phyloP scores from a whole-genome alignment of 2,888 invertebrate genomes.

The Heliconius erato region DNA sequence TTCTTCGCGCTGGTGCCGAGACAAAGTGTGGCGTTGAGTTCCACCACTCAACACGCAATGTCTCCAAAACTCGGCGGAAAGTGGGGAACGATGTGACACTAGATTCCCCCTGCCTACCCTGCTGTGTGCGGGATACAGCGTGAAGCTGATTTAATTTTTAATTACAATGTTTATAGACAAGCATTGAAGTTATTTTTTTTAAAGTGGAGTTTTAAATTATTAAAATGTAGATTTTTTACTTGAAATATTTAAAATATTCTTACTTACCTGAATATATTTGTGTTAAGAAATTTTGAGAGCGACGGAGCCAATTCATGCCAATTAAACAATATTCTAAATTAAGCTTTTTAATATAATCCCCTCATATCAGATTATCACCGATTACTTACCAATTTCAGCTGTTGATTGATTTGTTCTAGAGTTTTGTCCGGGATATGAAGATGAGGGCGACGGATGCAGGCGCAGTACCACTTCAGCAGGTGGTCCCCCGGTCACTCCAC shows the following conservation, averaged over 20 bases:
- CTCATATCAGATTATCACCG: not conserved
- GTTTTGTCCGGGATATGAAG: slow-evolving; percentile 56
- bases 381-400: slow-evolving; percentile 59
- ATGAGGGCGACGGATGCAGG: slow-evolving; percentile 70
- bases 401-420: slow-evolving; percentile 55
- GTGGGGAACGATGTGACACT: too few relatives aligned
- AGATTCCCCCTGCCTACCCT: too few relatives aligned
- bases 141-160: too few relatives aligned
- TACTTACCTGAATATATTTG: slow-evolving; percentile 8
- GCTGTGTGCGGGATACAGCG: too few relatives aligned
- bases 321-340: not conserved
- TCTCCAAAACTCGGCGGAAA: too few relatives aligned
- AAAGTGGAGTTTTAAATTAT: too few relatives aligned
- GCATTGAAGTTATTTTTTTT: too few relatives aligned
- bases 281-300: slow-evolving; percentile 20
- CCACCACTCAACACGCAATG: too few relatives aligned
- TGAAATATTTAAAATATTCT: slow-evolving; percentile 4
- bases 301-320: slow-evolving; percentile 22
- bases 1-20: too few relatives aligned
- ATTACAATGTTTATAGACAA: too few relatives aligned
- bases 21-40: too few relatives aligned
- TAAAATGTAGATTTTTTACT: not conserved
- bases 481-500: slow-evolving; percentile 79
- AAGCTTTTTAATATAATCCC: not conserved
- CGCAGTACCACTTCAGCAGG: slow-evolving; percentile 79